Evolutionary conservation across 1,140 invertebrate species (phyloP).

Genomic region (Achroia grisella): DNA sequence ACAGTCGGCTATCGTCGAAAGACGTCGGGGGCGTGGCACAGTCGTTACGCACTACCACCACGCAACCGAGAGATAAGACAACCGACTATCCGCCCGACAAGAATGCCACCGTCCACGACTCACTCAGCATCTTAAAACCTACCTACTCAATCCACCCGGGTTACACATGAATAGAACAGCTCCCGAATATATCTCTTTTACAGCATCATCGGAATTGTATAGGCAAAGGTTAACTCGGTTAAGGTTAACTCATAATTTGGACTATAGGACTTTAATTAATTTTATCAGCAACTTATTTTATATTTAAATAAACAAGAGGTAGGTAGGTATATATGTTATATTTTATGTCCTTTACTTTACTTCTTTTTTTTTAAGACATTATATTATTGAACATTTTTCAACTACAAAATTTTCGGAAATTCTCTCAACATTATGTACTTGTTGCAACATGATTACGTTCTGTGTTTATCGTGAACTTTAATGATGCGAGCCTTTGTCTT

Average conservation of each 20-base stretch:
- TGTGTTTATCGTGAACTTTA: too few relatives aligned
- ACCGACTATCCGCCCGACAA: slow-evolving; percentile 17
- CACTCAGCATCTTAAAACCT: neutral
- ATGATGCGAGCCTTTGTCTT: too few relatives aligned
- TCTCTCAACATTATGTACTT: too few relatives aligned
- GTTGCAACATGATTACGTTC: too few relatives aligned
- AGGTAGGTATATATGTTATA: too few relatives aligned
- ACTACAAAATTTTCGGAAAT: too few relatives aligned
- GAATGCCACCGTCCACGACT: neutral
- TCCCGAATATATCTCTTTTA: slow-evolving; percentile 2
- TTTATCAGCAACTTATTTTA: too few relatives aligned
- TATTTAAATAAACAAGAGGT: too few relatives aligned
- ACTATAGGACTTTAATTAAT: neutral
- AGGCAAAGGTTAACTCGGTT: neutral
- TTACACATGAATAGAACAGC: neutral
- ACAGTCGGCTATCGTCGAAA: slow-evolving; percentile 30
- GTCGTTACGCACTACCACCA: slow-evolving; percentile 50
- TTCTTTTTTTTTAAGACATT: too few relatives aligned
- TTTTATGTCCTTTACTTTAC: too few relatives aligned
- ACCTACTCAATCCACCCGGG: neutral
- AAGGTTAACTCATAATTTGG: slow-evolving; percentile 6
- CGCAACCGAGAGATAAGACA: slow-evolving; percentile 47
- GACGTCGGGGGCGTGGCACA: slow-evolving; percentile 55
- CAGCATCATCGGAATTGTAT: neutral
- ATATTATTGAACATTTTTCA: too few relatives aligned